Conservation (phyloP, 2,113 vertebrate species). For the Ctenodactylus gundi region DNA sequence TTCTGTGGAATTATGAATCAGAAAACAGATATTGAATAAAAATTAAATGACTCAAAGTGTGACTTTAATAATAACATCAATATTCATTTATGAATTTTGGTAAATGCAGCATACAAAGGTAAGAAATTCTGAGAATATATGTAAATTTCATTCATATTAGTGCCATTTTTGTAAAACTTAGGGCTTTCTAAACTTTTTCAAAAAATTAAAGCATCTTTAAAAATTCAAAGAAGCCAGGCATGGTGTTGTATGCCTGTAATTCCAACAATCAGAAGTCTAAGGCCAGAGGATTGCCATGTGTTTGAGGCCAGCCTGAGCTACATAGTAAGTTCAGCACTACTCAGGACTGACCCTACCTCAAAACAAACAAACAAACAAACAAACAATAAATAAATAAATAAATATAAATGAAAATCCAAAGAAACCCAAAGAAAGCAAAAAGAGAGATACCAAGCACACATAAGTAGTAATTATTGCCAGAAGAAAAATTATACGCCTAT, state of each 20-base stretch:
- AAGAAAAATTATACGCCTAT: not conserved
- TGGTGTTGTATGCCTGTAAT: no score
- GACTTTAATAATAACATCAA: not conserved
- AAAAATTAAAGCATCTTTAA: not conserved
- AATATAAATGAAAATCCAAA: no score
- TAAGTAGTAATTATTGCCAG: not conserved
- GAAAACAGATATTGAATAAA: not conserved
- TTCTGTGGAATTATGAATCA: not conserved
- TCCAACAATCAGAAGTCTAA: no score
- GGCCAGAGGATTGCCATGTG: no score
- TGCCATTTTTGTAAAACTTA: not conserved
- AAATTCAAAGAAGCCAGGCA: not conserved
- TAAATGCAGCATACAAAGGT: not conserved
- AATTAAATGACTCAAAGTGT: not conserved
- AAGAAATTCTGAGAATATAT: not conserved
- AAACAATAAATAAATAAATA: no score
- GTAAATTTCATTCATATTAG: not conserved
- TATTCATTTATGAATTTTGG: not conserved
- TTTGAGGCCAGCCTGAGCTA: no score
- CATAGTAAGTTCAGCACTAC: no score
- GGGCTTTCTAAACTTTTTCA: not conserved
- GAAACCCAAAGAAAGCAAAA: not conserved
- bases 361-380: no score
- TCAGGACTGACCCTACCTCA: no score
- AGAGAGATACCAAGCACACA: not conserved